These are phyloP conservation scores for Cathartes aura DNA, from an alignment of 2,113 vertebrate species.

Conservation along the genomic window DNA sequence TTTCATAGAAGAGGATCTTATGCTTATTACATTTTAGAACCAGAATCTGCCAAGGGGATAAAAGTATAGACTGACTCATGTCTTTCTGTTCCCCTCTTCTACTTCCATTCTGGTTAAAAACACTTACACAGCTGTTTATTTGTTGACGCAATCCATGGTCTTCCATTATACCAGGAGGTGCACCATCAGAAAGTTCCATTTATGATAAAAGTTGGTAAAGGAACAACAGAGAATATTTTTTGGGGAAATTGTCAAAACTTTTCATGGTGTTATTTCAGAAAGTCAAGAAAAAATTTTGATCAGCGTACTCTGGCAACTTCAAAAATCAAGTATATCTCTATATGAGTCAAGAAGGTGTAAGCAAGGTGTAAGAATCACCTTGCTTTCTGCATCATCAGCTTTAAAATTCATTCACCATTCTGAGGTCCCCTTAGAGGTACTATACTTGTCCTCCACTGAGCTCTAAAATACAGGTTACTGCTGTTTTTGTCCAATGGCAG, in stretches of 20 bases:
- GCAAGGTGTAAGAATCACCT: neutral
- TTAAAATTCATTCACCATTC: neutral
- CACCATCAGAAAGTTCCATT: neutral
- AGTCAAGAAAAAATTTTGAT: neutral
- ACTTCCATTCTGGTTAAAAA: neutral
- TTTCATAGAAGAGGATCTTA: neutral
- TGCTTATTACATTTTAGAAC: neutral
- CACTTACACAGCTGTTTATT: neutral
- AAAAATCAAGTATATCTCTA: no score
- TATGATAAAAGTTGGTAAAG: neutral
- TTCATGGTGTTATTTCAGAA: neutral
- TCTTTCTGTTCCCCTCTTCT: neutral
- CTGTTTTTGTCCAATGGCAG: neutral
- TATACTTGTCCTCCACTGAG: neutral
- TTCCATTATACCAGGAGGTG: neutral
- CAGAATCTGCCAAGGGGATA: neutral
- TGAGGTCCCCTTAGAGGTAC: neutral
- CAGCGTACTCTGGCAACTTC: neutral
- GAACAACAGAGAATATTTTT: neutral
- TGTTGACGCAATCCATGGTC: neutral
- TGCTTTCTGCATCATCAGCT: neutral
- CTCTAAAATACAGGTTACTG: no score
- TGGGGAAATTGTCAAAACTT: neutral
- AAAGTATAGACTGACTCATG: neutral
- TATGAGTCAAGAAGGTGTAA: no score